Percentiles rank a stretch among this genome's conserved stretches.
Conservation (phyloP, 2,888 invertebrate genomes). For the Phania funesta region DNA sequence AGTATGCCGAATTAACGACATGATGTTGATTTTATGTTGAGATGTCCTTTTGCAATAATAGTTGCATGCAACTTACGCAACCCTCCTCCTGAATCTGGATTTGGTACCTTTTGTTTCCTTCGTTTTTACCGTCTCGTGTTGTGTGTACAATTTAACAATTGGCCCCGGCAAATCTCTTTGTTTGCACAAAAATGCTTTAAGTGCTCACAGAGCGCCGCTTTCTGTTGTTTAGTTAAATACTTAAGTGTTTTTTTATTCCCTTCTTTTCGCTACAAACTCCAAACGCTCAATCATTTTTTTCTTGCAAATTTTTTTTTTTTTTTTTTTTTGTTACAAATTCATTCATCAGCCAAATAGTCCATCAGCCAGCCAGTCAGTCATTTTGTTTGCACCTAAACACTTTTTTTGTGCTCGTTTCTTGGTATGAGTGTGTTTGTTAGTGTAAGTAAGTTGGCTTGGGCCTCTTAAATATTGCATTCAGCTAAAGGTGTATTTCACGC, state of each 20-base stretch:
- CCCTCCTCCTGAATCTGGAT: constrained; percentile 44
- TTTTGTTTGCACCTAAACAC: constrained; percentile 75
- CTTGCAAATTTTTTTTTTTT: neutral
- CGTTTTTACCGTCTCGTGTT: neutral
- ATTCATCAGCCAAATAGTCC: constrained; percentile 47
- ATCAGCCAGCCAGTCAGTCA: constrained; percentile 54
- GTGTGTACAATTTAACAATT: constrained; percentile 61
- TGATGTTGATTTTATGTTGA: constrained; percentile 49
- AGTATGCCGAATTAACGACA: constrained; percentile 53
- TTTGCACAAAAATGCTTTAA: constrained; percentile 32
- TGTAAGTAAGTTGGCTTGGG: constrained; percentile 7
- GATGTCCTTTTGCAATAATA: constrained; percentile 63
- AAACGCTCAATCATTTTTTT: constrained; percentile 28
- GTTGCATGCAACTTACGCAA: constrained; percentile 58
- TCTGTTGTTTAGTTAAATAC: constrained; percentile 57
- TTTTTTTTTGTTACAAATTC: constrained; percentile 41
- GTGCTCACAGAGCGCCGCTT: constrained; percentile 19
- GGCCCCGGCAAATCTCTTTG: constrained; percentile 56
- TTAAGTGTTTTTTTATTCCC: constrained; percentile 48
- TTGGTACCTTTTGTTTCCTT: constrained; percentile 37
- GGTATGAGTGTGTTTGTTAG: constrained; percentile 12
- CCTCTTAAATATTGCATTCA: constrained; percentile 53
- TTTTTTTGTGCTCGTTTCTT: constrained; percentile 66
- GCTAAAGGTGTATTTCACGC: constrained; percentile 74
- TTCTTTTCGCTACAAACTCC: constrained; percentile 20